phyloP scores from a whole-genome alignment of 2,797 vertebrate species.

The Morus bassanus region DNA sequence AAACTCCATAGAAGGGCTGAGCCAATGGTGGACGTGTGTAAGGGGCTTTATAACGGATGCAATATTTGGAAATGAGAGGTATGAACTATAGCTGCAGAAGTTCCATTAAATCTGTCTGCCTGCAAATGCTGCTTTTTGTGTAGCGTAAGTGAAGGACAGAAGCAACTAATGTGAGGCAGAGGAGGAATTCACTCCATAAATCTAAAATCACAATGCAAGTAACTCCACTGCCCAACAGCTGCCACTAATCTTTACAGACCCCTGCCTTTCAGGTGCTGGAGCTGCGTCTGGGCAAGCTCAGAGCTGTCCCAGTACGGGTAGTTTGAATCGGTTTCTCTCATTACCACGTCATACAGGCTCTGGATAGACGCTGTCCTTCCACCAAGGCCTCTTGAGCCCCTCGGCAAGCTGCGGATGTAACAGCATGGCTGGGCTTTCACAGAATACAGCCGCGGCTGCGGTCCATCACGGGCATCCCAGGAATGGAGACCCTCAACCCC shows the following conservation, averaged over 20 bases:
- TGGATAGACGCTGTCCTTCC: neutral
- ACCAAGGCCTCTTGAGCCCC: neutral
- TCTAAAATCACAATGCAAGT: neutral
- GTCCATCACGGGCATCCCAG: neutral
- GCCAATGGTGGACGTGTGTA: accelerated
- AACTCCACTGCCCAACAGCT: neutral
- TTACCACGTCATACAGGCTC: neutral
- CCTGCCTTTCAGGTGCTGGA: neutral
- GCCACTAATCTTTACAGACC: neutral
- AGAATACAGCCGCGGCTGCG: accelerated
- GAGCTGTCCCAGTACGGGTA: neutral
- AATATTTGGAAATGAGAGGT: neutral
- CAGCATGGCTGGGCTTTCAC: neutral
- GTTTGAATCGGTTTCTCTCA: neutral
- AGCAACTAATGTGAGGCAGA: neutral
- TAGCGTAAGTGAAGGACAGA: neutral
- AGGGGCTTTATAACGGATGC: neutral
- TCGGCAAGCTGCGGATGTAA: neutral
- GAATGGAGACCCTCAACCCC: accelerated
- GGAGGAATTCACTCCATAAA: neutral
- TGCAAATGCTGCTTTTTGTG: neutral
- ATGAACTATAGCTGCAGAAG: neutral
- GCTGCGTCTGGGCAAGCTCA: neutral
- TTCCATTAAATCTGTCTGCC: neutral
- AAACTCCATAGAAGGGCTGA: neutral